Percentiles rank a stretch among this genome's conserved stretches.
phyloP scores from a whole-genome alignment of 2,113 vertebrate genomes.

The Podilymbus podiceps region DNA sequence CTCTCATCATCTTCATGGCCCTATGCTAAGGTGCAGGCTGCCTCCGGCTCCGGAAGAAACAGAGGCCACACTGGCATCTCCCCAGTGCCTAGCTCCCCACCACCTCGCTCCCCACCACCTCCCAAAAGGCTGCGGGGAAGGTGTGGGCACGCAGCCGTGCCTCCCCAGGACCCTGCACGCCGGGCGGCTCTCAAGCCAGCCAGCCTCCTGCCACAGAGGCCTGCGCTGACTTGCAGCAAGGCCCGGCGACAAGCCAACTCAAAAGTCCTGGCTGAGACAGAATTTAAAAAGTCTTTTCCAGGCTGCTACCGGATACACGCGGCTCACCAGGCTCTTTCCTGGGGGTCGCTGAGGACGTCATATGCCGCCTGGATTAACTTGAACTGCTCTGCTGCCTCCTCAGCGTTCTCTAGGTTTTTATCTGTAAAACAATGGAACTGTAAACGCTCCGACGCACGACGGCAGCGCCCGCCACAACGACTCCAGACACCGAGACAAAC shows the following conservation, averaged over 20 bases:
- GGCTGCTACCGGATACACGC: not conserved
- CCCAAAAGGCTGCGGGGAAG: fast-evolving
- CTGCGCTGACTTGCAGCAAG: fast-evolving
- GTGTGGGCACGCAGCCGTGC: fast-evolving
- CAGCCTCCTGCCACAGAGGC: not conserved
- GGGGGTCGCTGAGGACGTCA: slow-evolving; percentile 92
- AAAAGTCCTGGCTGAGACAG: not conserved
- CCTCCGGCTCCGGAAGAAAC: not conserved
- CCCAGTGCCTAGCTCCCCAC: no score
- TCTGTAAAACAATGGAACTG: slow-evolving; percentile 72
- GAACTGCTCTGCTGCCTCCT: slow-evolving; percentile 92
- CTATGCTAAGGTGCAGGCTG: fast-evolving
- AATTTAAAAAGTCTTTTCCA: no score
- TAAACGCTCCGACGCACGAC: not conserved
- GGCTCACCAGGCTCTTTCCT: slow-evolving; percentile 92
- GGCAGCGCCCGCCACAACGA: not conserved
- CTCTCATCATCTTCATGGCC: no score
- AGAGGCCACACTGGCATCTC: fast-evolving
- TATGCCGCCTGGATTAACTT: slow-evolving; percentile 96
- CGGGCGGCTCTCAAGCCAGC: fast-evolving
- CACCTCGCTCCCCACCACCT: no score
- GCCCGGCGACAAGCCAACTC: no score
- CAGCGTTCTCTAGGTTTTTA: slow-evolving; percentile 91
- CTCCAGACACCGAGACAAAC: not conserved
- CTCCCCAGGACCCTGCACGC: fast-evolving